Percentiles rank a stretch among this genome's conserved stretches.
phyloP scores from a whole-genome alignment of 2,113 vertebrate genomes.

The Pterocles burchelli region DNA sequence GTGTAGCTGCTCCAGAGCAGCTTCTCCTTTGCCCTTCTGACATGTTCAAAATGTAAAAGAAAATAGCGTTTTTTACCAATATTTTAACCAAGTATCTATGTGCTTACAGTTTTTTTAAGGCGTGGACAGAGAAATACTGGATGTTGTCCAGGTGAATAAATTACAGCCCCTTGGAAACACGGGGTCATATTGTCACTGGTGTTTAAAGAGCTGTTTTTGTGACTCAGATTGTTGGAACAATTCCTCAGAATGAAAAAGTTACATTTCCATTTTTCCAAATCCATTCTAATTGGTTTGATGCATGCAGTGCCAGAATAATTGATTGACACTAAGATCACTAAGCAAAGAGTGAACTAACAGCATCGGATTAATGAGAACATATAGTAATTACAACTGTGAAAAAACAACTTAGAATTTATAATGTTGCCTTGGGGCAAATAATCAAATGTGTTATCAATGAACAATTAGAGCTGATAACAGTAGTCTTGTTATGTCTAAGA shows the following conservation, averaged over 20 bases:
- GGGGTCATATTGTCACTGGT: neutral
- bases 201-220: neutral
- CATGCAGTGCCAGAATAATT: constrained; percentile 70
- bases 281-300: constrained; percentile 71
- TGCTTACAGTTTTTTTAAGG: neutral
- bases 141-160: neutral
- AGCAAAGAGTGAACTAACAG: constrained; percentile 72
- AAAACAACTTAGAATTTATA: constrained; percentile 72
- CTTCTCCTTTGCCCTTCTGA: constrained; percentile 51
- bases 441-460: constrained; percentile 74
- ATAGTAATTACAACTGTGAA: constrained; percentile 78
- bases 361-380: constrained; percentile 79
- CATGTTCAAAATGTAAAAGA: constrained; percentile 56
- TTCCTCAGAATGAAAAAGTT: constrained; percentile 33
- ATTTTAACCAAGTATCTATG: neutral
- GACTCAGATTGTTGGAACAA: neutral
- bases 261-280: constrained; percentile 54
- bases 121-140: neutral
- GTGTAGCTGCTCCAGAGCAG: constrained; percentile 62
- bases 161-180: neutral
- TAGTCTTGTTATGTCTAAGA: constrained; percentile 54
- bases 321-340: constrained; percentile 73
- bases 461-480: constrained; percentile 75
- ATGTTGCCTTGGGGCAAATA: constrained; percentile 70
- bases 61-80: constrained; percentile 35